Evolutionary conservation across 2,888 invertebrate genomes (phyloP).

Genomic region (Podabrus alpinus): DNA sequence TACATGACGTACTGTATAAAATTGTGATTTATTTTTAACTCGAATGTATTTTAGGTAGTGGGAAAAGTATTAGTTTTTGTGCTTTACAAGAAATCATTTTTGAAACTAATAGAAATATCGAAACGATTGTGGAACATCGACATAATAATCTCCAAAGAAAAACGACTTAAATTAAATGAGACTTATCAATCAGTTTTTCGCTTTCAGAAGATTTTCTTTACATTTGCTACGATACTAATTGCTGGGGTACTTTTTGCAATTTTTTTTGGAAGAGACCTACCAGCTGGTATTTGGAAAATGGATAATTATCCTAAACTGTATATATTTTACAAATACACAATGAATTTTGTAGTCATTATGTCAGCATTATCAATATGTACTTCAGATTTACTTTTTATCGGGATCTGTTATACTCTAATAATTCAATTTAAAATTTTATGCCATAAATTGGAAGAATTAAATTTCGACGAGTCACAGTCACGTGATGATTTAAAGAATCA

Average conservation of each 20-base stretch:
- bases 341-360: not conserved
- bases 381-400: not conserved
- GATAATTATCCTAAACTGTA: not conserved
- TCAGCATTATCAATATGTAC: not conserved
- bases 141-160: no score
- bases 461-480: not conserved
- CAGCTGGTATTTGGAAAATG: not conserved
- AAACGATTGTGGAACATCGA: no score
- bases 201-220: not conserved
- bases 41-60: no score
- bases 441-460: not conserved
- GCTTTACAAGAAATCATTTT: no score
- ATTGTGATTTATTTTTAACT: no score
- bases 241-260: not conserved
- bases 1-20: no score
- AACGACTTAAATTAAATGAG: not conserved
- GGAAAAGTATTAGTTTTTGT: no score
- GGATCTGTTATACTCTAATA: not conserved
- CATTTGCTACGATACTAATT: not conserved
- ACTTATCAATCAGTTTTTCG: not conserved
- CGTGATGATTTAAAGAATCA: not conserved
- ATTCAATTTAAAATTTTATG: not conserved
- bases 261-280: not conserved
- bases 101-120: no score
- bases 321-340: not conserved